Conservation (phyloP, 2,113 vertebrate genomes). For the Australoheros scitulus region DNA sequence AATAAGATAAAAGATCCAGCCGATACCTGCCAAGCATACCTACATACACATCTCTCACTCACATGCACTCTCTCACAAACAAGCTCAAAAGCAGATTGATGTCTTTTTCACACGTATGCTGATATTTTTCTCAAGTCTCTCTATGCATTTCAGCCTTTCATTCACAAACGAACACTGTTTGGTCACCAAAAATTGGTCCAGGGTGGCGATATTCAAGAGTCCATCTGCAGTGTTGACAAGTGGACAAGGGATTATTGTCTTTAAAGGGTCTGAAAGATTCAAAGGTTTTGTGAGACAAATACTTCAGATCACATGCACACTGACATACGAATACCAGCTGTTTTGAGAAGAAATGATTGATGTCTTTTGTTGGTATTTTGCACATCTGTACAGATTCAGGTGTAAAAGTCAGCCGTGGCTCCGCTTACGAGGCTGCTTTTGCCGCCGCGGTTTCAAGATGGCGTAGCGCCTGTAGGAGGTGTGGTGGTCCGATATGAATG, state of each 20-base stretch:
- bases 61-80: background rate
- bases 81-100: slow-evolving; percentile 16
- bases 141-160: background rate
- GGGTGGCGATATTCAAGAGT: background rate
- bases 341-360: slow-evolving; percentile 42
- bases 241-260: slow-evolving; percentile 10
- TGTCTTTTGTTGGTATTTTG: slow-evolving; percentile 20
- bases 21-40: slow-evolving; percentile 15
- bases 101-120: background rate
- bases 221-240: background rate
- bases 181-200: background rate
- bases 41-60: background rate
- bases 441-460: slow-evolving; percentile 74
- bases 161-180: background rate
- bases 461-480: slow-evolving; percentile 72
- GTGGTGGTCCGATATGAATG: slow-evolving; percentile 71
- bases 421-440: slow-evolving; percentile 71
- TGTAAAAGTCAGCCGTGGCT: slow-evolving; percentile 60
- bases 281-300: slow-evolving; percentile 32
- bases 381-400: background rate
- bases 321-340: slow-evolving; percentile 41
- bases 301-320: slow-evolving; percentile 42
- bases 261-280: slow-evolving; percentile 65
- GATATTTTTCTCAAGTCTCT: background rate
- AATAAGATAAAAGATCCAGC: slow-evolving; percentile 34